Base-by-base conservation (phyloP, 2,888 invertebrate genomes). In the Hemaris fuciformis region DNA sequence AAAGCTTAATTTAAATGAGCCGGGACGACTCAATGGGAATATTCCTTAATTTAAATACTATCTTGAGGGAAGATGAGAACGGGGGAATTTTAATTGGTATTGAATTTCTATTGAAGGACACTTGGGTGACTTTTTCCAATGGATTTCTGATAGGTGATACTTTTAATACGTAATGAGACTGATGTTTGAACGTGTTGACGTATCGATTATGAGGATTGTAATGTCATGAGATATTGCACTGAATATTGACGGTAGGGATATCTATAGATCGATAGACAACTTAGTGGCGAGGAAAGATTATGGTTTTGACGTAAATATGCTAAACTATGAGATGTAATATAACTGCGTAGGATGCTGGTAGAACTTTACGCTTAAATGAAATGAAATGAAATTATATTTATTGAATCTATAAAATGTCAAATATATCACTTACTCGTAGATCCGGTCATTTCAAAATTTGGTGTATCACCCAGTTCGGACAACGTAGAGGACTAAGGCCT, bases 1-100 rank as follows among this genome's bases (percentile, higher is more conserved):
- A 89, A 91, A 90, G 91, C 92, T 91, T 92, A 91, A 92, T 92
- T 92, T 91, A 91, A 91, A 92, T 90, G 89, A 91, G 90, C 79
- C 66, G 87, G 84, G 84, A 89, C 84, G 85, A 79, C 89, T 89
- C 88, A 89, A 90, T 90, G 87, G 79, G 85, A 85, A 88, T 90
- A 88, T 90, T 88, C 87, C 84, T 88, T 90, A 89, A 91, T 91
- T 91, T 90, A 87, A 89, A 91, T 90, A 88, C 84, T 89, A 89
- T 88, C 89, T 87, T 75, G 76, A 83, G 80, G 79, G 77, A 78
- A 77, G 81, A 79, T 76, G 78, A 83, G 75, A 80, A 75, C 74
- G 77, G 76, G 72, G 76, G 78, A 72, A 73, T 84, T 89, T 88
- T 91, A 92, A 91, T 92, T 91, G 90, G 87, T 91, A 91, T 91